Evolutionary conservation across 2,888 invertebrate genomes (phyloP).

Genomic region (Elaeidobius kamerunicus): DNA sequence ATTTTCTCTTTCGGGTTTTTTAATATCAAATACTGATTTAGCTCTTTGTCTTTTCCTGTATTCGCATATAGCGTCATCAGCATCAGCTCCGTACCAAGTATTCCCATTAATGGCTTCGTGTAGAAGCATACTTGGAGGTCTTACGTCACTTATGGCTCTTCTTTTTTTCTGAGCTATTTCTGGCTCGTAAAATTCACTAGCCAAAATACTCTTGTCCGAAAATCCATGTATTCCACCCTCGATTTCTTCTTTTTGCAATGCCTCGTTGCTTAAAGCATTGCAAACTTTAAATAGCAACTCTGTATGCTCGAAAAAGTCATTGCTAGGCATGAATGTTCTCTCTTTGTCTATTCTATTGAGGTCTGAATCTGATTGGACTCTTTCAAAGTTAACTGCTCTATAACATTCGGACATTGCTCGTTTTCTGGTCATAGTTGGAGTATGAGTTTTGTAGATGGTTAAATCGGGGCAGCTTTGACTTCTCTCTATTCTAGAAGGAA

Average conservation of each 20-base stretch:
- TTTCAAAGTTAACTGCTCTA: constrained; percentile 46
- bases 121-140: constrained; percentile 46
- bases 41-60: constrained; percentile 39
- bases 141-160: constrained; percentile 61
- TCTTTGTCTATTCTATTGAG: constrained; percentile 71
- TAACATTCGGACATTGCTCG: constrained; percentile 66
- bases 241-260: constrained; percentile 30
- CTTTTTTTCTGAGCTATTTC: constrained; percentile 48
- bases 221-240: constrained; percentile 65
- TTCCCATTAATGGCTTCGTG: constrained; percentile 52
- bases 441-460: constrained; percentile 54
- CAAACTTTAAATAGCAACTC: constrained; percentile 75
- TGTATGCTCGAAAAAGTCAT: constrained; percentile 70
- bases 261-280: constrained; percentile 65
- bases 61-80: constrained; percentile 58
- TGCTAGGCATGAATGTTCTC: constrained; percentile 66
- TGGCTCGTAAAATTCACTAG: constrained; percentile 58
- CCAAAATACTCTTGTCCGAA: constrained; percentile 69
- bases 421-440: constrained; percentile 48
- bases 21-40: constrained; percentile 30
- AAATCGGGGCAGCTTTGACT: constrained; percentile 73
- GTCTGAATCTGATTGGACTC: constrained; percentile 77
- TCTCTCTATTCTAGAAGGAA: constrained; percentile 51
- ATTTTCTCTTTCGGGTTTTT: constrained; percentile 32
- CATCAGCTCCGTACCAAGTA: constrained; percentile 69